Evolutionary conservation across 1,140 invertebrate species (phyloP), one percentile per base, ranked within the genome.

Genomic region (Drosophila saltans): DNA sequence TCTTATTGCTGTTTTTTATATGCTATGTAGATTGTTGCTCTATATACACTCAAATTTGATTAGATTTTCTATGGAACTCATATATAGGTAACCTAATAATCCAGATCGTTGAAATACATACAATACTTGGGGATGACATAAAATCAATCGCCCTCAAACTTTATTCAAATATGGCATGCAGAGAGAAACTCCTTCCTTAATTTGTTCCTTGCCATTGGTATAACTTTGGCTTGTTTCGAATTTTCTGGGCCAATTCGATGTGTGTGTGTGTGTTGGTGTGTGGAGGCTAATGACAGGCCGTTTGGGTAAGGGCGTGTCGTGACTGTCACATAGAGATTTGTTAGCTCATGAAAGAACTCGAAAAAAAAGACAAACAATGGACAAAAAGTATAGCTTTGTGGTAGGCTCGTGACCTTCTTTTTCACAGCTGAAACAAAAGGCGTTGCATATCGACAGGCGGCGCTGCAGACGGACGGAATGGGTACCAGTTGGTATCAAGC

Each of bases 171-270:
- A 69, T 48, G 45, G 45, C n/a, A 48, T 48, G 45, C 11, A 48
- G 16, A 48, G 16, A 6, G 8, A 26, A 52, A 52, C 21, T 52
- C 8, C 5, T 52, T 52, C 45, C 21, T 52, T 45, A 45, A 45
- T 45, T 55, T 39, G 59, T 58, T 36, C 43, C 39, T 65, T 57
- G 40, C 41, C 43, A 45, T 52, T 64, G 48, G 62, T 65, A 69
- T 61, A 52, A 65, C 41, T 59, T 48, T 40, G 57, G 45, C 57
- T 74, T 80, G 84, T 80, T 88, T 89, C 80, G 80, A 88, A 88
- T 89, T 89, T 88, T 88, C 83, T 88, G 83, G 83, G 83, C 68
- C 83, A 84, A 67, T 80, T 72, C 56, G 55, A 26, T 41, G 40
- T 28, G 67, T 26, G 45, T 43, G 61, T 43, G 64, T 3, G 6